Base-by-base conservation (phyloP, 1,140 invertebrate species). In the Homalodisca vitripennis region DNA sequence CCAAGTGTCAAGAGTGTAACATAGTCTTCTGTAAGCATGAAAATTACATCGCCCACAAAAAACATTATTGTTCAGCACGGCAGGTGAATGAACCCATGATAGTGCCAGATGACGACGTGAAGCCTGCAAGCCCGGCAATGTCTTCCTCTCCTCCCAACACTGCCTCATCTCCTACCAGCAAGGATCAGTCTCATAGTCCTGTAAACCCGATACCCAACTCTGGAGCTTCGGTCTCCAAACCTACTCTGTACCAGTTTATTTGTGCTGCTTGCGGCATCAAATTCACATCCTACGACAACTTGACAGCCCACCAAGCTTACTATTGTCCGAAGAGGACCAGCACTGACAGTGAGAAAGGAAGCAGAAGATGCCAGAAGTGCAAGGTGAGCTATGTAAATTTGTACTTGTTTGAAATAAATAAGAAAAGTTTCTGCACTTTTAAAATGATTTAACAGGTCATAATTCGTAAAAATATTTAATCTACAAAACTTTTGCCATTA, bases 21-120 rank as follows among this genome's bases (percentile, higher is more conserved):
- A 98, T 98, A 67, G 94, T 97, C 0, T 98, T 98, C 76, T 98
- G 94, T 80, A 94, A 95, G 73, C 91, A 94, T 74, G 96, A 98
- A 77, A 98, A 97, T 76, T 98, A 94, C 75, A 80, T 95, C 20
- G 90, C 95, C 1, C 96, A 98, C 77, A 98, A 97, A 78, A 90
- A 93, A 73, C 92, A 95, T 75, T 98, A 98, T 77, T 98, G 95
- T 80, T 93, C 94, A 12, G 89, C 91, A 0, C 83, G 91, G 62
- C 80, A 72, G 57, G 65, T 48, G 41, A 47, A 70, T 65, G 47
- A 73, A 70, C 62, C 51, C 27, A 47, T 57, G 26, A 31, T 68
- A 66, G 69, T 78, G 47, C 80, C 83, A 77, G 79, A 85, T 74
- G 77, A 84, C 74, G 78, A 30, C n/a, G 34, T 34, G 20, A 75